Conservation (phyloP, 2,113 vertebrate genomes). For the Ornithorhynchus anatinus region DNA sequence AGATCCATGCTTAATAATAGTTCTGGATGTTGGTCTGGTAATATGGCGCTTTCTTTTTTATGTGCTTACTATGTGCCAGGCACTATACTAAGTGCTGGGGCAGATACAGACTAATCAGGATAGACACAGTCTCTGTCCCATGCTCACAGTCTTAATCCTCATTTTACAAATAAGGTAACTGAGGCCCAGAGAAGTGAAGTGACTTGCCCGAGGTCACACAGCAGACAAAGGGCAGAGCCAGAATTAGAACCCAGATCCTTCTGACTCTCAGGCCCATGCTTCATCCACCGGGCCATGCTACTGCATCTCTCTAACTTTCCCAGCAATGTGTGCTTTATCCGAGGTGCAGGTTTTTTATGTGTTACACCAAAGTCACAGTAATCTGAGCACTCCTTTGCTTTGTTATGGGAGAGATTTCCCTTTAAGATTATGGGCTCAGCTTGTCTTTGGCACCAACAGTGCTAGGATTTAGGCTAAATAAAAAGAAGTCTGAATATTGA, state of each 20-base stretch:
- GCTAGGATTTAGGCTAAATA: background rate
- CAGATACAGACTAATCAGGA: too few relatives aligned
- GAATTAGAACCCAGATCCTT: too few relatives aligned
- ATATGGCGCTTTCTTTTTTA: background rate
- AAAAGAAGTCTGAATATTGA: slow-evolving; percentile 7
- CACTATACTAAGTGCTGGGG: too few relatives aligned
- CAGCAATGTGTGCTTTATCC: background rate
- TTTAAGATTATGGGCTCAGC: background rate
- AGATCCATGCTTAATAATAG: background rate
- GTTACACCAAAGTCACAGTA: background rate
- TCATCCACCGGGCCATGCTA: too few relatives aligned
- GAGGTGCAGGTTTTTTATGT: background rate
- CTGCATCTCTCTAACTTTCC: background rate
- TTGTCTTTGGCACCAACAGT: background rate
- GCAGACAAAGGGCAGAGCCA: too few relatives aligned
- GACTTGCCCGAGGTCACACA: too few relatives aligned
- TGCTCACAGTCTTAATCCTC: too few relatives aligned
- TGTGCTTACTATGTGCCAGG: too few relatives aligned
- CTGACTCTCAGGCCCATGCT: too few relatives aligned
- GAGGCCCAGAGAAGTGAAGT: too few relatives aligned
- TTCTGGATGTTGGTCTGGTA: background rate
- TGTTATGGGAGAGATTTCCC: background rate
- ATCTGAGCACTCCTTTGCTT: background rate
- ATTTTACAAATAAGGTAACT: too few relatives aligned
- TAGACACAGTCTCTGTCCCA: too few relatives aligned